Evolutionary conservation across 2,797 vertebrate genomes (phyloP).

Genomic region (Schizothorax lantsangensis): DNA sequence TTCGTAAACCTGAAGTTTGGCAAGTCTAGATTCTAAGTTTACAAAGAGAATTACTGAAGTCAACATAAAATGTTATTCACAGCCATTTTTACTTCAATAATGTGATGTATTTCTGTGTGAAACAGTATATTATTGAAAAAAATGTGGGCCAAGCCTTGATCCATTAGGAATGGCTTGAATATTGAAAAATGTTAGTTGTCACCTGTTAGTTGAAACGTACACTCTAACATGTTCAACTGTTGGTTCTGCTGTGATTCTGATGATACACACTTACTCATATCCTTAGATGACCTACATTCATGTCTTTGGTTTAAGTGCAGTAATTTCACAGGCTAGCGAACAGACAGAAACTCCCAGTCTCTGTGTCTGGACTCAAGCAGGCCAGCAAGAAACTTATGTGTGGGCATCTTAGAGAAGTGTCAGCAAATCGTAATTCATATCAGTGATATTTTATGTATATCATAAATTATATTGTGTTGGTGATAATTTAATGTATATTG

Average conservation of each 20-base stretch:
- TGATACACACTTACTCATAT: conserved; percentile 33
- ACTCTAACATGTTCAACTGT: not conserved
- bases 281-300: conserved; percentile 58
- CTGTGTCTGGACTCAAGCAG: conserved; percentile 48
- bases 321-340: conserved; percentile 72
- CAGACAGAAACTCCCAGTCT: conserved; percentile 64
- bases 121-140: not conserved
- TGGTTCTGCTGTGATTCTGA: conserved; percentile 20
- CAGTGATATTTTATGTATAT: not conserved
- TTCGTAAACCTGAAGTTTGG: not conserved
- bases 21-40: not conserved
- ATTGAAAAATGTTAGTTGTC: not conserved
- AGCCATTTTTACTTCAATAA: not conserved
- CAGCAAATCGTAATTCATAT: not conserved
- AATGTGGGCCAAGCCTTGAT: not conserved
- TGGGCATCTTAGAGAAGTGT: conserved; percentile 51
- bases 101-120: not conserved
- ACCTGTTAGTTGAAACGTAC: not conserved
- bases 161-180: not conserved
- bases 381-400: conserved; percentile 37
- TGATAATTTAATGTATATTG: not conserved
- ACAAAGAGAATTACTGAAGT: not conserved
- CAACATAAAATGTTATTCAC: not conserved
- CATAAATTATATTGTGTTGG: too few species aligned
- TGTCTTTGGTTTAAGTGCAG: conserved; percentile 65